Evolutionary conservation across 2,113 vertebrate genomes (phyloP).

Genomic region (Eolophus roseicapilla): DNA sequence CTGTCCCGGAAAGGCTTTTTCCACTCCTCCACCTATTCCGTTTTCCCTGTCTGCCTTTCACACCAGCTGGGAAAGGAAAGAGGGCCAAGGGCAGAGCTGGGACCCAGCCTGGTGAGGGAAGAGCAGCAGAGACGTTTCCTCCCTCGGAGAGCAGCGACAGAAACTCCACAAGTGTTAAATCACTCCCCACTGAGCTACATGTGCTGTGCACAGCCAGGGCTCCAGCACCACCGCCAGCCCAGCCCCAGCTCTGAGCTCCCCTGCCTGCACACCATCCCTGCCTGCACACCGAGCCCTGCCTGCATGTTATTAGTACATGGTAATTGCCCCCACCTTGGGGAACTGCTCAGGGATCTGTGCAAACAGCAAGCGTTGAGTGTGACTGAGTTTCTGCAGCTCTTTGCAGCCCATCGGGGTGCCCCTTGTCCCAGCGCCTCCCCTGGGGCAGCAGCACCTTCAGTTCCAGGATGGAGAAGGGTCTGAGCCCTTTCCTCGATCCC

Average conservation of each 20-base stretch:
- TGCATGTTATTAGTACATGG: not conserved
- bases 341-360: not conserved
- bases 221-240: not conserved
- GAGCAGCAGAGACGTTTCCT: not conserved
- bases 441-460: not conserved
- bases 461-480: not conserved
- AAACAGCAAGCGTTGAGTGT: not conserved
- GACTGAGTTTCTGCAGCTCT: not conserved
- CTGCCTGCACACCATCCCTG: not conserved
- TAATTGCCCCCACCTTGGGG: not conserved
- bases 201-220: not conserved
- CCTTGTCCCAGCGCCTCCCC: not conserved
- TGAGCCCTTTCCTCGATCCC: not conserved
- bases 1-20: not conserved
- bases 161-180: not conserved
- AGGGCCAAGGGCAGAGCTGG: not conserved
- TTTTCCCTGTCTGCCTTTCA: not conserved
- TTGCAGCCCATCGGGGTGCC: not conserved
- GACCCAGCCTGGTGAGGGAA: not conserved
- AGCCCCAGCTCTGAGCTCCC: not conserved
- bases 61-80: conserved; percentile 9
- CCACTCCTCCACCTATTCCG: not conserved
- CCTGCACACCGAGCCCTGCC: no score
- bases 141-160: not conserved
- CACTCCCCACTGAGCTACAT: not conserved